Evolutionary conservation across 2,888 invertebrate species (phyloP), one percentile per base, ranked within the genome.

Genomic region (Reticulitermes lucifugus): DNA sequence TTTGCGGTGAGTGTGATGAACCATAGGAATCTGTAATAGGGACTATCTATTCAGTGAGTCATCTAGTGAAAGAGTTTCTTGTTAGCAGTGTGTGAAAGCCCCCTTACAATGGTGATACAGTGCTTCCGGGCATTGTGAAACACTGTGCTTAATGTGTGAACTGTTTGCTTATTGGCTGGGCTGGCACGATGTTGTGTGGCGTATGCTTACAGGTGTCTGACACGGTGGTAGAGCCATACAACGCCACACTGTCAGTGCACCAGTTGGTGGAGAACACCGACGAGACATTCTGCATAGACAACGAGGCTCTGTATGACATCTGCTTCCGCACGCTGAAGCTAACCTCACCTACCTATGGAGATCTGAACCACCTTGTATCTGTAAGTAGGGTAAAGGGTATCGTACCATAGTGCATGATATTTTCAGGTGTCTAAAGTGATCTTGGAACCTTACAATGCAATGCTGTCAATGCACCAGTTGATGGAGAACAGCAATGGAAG

Each of bases 201-300:
- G 97, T 97, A 0, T 60, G 46, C 18, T 77, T 82, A 12, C 97
- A 97, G 92, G 96, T 96, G 10, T 89, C 89, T 0, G 89, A 89
- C 83, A 92, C 92, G 10, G 92, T 92, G 12, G 92, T 92, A 18
- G 92, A 92, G 87, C 92, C 92, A 2, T 93, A 92, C 90, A 93
- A 93, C 88, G 92, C 93, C 85, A 92, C 93, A 5, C 90, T 93
- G 21, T 92, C 92, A 65, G 90, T 92, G 51, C 91, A 92, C 87
- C 91, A 91, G 86, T 89, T 93, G 59, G 91, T 93, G 22, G 93
- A 93, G 88, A 91, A 92, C 88, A 92, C 92, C 4, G 93, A 93
- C 87, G 92, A 92, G 87, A 92, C 92, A 4, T 92, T 90, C 88
- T 92, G 92, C 88, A 91, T 92, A 84, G 92, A 92, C 88, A 92